phyloP scores from a whole-genome alignment of 1,140 invertebrate genomes.

The Nasonia giraulti region DNA sequence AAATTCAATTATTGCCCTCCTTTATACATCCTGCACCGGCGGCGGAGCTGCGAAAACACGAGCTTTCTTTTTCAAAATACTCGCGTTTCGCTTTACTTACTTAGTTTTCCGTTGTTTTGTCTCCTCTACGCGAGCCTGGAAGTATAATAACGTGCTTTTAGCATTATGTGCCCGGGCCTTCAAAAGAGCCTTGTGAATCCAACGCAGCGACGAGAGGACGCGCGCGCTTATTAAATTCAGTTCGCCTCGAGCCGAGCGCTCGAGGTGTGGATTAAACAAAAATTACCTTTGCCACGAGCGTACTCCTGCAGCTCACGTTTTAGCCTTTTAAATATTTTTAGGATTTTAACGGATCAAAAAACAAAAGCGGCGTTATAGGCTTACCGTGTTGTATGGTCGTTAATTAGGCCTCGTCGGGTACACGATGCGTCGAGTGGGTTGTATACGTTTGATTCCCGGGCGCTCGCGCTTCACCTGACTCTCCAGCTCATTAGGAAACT shows the following conservation, averaged over 20 bases:
- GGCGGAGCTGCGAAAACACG: neutral
- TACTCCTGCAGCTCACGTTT: too few relatives aligned
- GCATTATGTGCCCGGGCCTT: neutral
- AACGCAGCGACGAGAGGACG: too few relatives aligned
- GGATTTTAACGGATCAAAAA: too few relatives aligned
- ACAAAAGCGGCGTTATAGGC: too few relatives aligned
- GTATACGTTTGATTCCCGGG: neutral
- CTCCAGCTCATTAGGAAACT: slow-evolving; percentile 22
- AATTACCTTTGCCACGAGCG: too few relatives aligned
- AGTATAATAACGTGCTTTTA: neutral
- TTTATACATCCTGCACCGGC: neutral
- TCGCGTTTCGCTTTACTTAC: neutral
- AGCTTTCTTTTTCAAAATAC: neutral
- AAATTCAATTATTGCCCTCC: slow-evolving; percentile 26
- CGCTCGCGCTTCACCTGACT: neutral
- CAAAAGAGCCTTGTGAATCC: neutral
- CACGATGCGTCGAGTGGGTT: neutral
- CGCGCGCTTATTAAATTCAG: neutral
- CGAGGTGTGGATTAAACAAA: neutral
- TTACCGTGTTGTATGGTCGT: too few relatives aligned
- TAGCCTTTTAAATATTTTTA: too few relatives aligned
- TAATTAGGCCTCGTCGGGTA: neutral
- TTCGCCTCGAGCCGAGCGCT: neutral
- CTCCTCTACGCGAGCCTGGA: too few relatives aligned
- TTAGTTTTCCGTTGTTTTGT: neutral